These are phyloP conservation scores for Spea bombifrons DNA, from an alignment of 2,113 vertebrate species.

Conservation along the genomic window DNA sequence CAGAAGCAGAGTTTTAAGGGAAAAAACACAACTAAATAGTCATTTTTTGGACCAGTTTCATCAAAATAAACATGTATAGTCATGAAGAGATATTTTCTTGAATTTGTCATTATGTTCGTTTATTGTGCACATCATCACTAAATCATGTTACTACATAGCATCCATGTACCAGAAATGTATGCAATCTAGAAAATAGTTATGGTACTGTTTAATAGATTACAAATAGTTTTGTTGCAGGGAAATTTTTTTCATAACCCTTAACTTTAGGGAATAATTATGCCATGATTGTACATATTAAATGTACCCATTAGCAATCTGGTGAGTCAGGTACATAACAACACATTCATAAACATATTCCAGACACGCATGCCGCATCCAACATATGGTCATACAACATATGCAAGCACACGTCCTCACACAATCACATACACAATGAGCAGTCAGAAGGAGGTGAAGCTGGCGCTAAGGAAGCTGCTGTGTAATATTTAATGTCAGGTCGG, in stretches of 20 bases:
- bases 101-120: too few species aligned
- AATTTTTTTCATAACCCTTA: neutral
- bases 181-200: too few species aligned
- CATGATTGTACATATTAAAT: neutral
- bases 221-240: neutral
- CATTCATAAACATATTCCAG: neutral
- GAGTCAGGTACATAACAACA: neutral
- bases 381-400: constrained; percentile 44
- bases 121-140: too few species aligned
- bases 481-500: constrained; percentile 53
- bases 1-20: too few species aligned
- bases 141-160: too few species aligned
- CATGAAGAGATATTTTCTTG: too few species aligned
- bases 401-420: constrained; percentile 1
- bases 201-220: too few species aligned
- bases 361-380: neutral
- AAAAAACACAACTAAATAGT: too few species aligned
- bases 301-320: neutral
- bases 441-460: constrained; percentile 18
- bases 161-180: too few species aligned
- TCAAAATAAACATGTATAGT: too few species aligned
- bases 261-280: neutral
- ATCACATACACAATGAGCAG: constrained; percentile 4
- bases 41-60: too few species aligned
- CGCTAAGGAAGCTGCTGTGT: constrained; percentile 32